Evolutionary conservation across 1,140 invertebrate species (phyloP).

Genomic region (Periplaneta americana): DNA sequence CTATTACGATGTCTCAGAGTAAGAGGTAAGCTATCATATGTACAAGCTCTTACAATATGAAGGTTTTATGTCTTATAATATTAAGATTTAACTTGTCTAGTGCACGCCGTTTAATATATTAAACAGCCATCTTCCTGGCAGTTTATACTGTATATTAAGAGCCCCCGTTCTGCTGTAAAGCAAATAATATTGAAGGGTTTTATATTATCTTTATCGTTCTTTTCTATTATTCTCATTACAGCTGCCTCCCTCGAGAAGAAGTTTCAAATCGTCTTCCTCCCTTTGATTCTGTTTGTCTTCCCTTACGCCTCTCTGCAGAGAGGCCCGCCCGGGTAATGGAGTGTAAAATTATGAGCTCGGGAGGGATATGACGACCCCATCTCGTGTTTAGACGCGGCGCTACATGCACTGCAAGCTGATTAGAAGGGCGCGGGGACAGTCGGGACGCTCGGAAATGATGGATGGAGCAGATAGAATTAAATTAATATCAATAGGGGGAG

Average conservation of each 20-base stretch:
- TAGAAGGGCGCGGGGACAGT: not conserved
- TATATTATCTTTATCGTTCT: not conserved
- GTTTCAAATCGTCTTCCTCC: no score
- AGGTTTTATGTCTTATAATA: no score
- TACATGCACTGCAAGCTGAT: no score
- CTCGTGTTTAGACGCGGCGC: not conserved
- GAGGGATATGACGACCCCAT: conserved; percentile 1
- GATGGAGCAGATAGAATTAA: not conserved
- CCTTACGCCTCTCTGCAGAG: not conserved
- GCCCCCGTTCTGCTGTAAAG: not conserved
- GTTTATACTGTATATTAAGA: no score
- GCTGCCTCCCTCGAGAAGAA: not conserved
- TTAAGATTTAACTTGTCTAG: no score
- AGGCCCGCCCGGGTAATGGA: conserved; percentile 2
- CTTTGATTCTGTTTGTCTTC: not conserved
- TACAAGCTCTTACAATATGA: no score
- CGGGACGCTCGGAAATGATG: not conserved
- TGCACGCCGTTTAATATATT: no score
- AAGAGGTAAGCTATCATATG: no score
- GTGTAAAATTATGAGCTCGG: conserved; percentile 11
- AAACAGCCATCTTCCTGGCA: no score
- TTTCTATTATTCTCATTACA: not conserved
- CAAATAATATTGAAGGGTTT: not conserved
- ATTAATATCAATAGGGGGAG: not conserved
- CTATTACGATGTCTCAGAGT: no score